A percentile compares a stretch with the other conserved stretches of the same genome.
Conservation (phyloP, 2,113 vertebrate genomes). For the Pandion haliaetus region DNA sequence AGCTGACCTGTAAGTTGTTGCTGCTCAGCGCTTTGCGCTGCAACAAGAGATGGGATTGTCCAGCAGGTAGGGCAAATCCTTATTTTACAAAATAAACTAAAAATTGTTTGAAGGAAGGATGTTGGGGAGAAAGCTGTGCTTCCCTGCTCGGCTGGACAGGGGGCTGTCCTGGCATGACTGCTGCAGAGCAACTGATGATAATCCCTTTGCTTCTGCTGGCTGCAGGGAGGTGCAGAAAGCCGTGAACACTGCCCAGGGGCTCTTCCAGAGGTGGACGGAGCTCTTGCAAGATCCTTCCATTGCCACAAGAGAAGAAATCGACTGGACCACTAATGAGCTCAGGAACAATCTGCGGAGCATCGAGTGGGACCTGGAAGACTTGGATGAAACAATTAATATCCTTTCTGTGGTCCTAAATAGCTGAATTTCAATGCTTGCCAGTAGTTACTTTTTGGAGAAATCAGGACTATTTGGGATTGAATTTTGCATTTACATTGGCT, state of each 20-base stretch:
- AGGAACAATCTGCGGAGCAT: conserved; percentile 96
- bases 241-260: conserved; percentile 90
- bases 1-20: neutral
- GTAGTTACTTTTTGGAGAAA: neutral
- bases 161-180: neutral
- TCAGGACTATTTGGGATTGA: neutral
- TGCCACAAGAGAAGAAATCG: conserved; percentile 91
- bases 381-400: conserved; percentile 99
- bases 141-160: rapidly evolving
- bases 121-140: neutral
- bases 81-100: neutral
- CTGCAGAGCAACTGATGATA: neutral
- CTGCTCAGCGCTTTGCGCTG: neutral
- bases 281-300: conserved; percentile 85
- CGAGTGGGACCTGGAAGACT: conserved; percentile 97
- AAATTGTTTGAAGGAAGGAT: neutral
- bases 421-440: neutral
- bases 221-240: conserved; percentile 96
- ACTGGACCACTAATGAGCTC: conserved; percentile 98
- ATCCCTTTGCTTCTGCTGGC: neutral
- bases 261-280: conserved; percentile 94
- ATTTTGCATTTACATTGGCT: neutral
- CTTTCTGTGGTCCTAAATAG: conserved; percentile 59
- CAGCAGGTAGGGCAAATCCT: neutral
- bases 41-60: neutral